A percentile compares a stretch with the other conserved stretches of the same genome.
Conservation (phyloP, 1,140 invertebrate species). For the Ceratoteleas bidentatus region DNA sequence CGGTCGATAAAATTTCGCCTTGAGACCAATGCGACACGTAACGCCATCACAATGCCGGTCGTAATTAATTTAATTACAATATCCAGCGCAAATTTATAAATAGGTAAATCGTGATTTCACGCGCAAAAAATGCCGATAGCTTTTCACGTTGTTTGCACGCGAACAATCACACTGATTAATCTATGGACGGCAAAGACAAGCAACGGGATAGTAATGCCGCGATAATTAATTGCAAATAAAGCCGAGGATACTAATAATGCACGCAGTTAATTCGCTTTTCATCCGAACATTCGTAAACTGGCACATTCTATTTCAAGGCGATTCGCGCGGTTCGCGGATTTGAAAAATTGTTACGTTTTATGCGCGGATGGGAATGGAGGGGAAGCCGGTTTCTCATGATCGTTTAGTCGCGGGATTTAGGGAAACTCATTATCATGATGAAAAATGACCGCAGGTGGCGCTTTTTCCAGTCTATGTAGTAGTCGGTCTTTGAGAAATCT, state of each 20-base stretch:
- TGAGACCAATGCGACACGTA: conserved; percentile 69
- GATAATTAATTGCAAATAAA: conserved; percentile 68
- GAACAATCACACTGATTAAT: conserved; percentile 67
- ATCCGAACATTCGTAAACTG: conserved; percentile 63
- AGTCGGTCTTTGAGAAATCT: too few species aligned
- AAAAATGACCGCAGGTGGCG: neutral
- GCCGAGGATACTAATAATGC: conserved; percentile 59
- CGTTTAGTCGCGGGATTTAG: conserved; percentile 7
- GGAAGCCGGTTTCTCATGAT: conserved; percentile 14
- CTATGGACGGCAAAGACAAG: conserved; percentile 62
- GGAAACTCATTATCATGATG: neutral
- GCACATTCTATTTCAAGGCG: conserved; percentile 59
- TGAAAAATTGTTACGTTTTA: conserved; percentile 27
- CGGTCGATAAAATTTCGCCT: conserved; percentile 61
- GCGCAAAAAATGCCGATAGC: conserved; percentile 64
- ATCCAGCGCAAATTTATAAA: conserved; percentile 68
- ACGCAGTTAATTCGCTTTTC: conserved; percentile 56
- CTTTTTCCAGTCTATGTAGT: neutral
- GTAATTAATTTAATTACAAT: conserved; percentile 69
- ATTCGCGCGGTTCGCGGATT: conserved; percentile 24
- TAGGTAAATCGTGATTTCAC: conserved; percentile 69
- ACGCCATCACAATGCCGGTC: conserved; percentile 64
- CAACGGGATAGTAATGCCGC: conserved; percentile 61
- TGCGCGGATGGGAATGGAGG: conserved; percentile 14
- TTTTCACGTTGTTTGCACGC: conserved; percentile 66